Evolutionary conservation across 1,140 invertebrate species (phyloP), one percentile per base, ranked within the genome.

Genomic region (Pectinophora gossypiella): DNA sequence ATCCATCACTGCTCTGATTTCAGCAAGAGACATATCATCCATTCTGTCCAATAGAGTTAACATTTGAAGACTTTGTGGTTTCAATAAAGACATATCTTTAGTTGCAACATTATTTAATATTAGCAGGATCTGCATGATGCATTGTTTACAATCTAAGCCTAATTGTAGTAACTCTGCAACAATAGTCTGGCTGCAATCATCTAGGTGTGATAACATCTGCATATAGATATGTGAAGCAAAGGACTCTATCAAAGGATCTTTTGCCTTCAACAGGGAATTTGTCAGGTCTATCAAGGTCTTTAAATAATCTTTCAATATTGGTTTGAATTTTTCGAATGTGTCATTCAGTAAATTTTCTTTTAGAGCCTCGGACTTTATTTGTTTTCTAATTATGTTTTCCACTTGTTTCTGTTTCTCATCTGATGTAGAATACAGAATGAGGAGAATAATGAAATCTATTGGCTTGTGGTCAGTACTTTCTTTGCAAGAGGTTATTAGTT

Each of bases 1-100:
- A 62, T 89, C 79, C 83, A 87, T 87, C 0, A 84, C 70, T 21
- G 75, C 79, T 53, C 72, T 77, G 19, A 85, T 72, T 75, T 87
- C 84, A 49, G 46, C 55, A 50, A 85, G 21, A 42, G 61, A 59
- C 70, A 88, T 82, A 51, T 78, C 72, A 59, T 88, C 83, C 56
- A 80, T 71, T 68, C 72, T 74, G 46, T 89, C 82, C 0, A 88
- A 51, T 12, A 89, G 48, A 42, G 70, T 75, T 12, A 88, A 57
- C 73, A 89, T 86, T 73, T 88, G 81, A 9, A 83, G 20, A 58
- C 84, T 80, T 54, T 85, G 83, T 4, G 74, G 73, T 51, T 84
- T 86, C 46, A 89, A 62, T 38, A 79, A 52, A 32, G 61, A 59
- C 47, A 87, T 80, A 56, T 88, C 72, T 62, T 79, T 78, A 3